phyloP scores from a whole-genome alignment of 1,140 invertebrate genomes.

The Bombus waltoni region DNA sequence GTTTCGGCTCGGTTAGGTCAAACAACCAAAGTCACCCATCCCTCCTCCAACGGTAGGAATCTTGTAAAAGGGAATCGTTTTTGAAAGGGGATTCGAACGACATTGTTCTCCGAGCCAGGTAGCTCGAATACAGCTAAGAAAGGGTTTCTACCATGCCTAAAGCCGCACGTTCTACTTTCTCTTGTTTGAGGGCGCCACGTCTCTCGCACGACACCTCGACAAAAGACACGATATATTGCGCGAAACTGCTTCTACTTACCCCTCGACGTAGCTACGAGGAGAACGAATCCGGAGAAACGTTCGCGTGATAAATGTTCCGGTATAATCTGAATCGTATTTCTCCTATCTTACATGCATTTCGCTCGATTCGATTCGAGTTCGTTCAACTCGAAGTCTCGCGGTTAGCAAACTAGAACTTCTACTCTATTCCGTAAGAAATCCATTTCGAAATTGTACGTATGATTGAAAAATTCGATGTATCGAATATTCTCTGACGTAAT shows the following conservation, averaged over 20 bases:
- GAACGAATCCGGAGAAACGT: neutral
- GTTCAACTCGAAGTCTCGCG: neutral
- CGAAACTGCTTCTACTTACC: conserved; percentile 37
- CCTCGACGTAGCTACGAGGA: neutral
- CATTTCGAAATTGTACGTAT: neutral
- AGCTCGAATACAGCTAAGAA: conserved; percentile 9
- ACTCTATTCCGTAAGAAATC: neutral
- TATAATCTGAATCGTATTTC: conserved; percentile 14
- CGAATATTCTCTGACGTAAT: too few relatives aligned
- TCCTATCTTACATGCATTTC: neutral
- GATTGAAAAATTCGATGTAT: too few relatives aligned
- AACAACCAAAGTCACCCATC: too few relatives aligned
- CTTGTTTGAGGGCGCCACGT: conserved; percentile 65
- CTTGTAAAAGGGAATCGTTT: neutral
- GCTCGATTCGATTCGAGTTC: neutral
- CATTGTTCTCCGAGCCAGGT: neutral
- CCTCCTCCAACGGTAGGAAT: neutral
- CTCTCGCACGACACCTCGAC: conserved; percentile 41
- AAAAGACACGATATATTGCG: conserved; percentile 27
- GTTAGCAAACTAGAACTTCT: too few relatives aligned
- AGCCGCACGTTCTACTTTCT: conserved; percentile 47
- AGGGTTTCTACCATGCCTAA: conserved; percentile 43
- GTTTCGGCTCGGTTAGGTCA: too few relatives aligned
- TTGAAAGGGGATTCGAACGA: neutral
- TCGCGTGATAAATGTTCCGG: neutral